Conservation (phyloP, 2,797 vertebrate genomes). For the Ficedula albicollis region DNA sequence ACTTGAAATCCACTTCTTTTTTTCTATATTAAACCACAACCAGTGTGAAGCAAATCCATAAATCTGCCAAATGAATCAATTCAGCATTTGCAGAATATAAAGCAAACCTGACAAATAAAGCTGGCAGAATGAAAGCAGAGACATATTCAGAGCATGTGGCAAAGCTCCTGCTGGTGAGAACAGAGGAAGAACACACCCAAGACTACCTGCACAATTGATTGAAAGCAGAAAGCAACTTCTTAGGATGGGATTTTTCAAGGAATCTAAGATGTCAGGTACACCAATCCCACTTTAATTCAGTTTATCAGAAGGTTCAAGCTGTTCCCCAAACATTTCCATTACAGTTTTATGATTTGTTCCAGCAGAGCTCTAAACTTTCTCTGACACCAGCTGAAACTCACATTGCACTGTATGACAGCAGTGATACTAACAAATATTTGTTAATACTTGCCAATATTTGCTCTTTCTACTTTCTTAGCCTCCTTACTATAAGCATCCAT, state of each 20-base stretch:
- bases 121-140: background rate
- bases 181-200: background rate
- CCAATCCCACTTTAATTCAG: background rate
- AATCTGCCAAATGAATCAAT: constrained; percentile 22
- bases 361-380: background rate
- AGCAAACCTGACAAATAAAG: background rate
- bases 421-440: constrained; percentile 38
- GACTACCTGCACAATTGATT: background rate
- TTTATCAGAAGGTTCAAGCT: background rate
- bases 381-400: background rate
- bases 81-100: background rate
- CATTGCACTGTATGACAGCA: background rate
- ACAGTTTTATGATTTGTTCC: background rate
- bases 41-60: background rate
- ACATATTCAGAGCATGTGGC: background rate
- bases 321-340: background rate
- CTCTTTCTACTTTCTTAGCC: background rate
- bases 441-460: constrained; percentile 43
- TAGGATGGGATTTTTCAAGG: background rate
- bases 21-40: constrained; percentile 1
- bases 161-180: background rate
- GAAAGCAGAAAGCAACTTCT: background rate
- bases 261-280: background rate
- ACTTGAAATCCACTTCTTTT: background rate
- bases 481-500: constrained; percentile 17